A percentile compares a stretch with the other conserved stretches of the same genome.
These are phyloP conservation scores for Tachycineta bicolor DNA, from an alignment of 2,113 vertebrate species.

Conservation along the genomic window DNA sequence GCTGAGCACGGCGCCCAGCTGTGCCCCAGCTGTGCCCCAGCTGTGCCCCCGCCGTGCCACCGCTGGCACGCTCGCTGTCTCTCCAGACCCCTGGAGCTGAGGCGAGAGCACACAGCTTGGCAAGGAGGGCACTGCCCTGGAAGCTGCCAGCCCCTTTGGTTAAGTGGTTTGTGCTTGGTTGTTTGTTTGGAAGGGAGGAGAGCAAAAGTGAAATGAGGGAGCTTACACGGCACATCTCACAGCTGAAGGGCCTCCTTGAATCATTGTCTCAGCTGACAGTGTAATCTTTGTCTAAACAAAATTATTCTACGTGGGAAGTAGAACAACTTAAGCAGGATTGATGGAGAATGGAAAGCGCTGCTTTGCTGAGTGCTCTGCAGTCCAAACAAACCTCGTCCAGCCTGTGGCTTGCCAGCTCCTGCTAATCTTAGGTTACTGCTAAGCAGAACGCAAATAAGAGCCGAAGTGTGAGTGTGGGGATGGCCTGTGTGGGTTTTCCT, in stretches of 20 bases:
- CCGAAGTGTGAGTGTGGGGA: background rate
- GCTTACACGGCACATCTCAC: background rate
- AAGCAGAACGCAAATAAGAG: background rate
- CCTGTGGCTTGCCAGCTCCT: background rate
- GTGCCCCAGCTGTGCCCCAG: too few relatives aligned
- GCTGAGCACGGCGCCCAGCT: background rate
- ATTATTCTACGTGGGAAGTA: background rate
- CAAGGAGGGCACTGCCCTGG: background rate
- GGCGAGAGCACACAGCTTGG: background rate
- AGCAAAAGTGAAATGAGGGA: background rate
- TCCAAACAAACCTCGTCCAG: background rate
- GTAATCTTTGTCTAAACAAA: background rate
- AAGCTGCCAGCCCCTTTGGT: background rate
- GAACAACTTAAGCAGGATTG: background rate
- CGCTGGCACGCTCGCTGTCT: accelerated
- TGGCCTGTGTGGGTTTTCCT: accelerated
- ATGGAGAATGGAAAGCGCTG: background rate
- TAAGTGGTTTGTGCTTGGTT: background rate
- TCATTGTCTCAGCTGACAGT: background rate
- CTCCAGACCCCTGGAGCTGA: background rate
- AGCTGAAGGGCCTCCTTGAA: background rate
- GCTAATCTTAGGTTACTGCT: background rate
- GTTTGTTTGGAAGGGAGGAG: background rate
- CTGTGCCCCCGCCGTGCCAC: accelerated
- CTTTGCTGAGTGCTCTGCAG: background rate